phyloP scores from a whole-genome alignment of 2,797 vertebrate genomes.

The Pampus argenteus region DNA sequence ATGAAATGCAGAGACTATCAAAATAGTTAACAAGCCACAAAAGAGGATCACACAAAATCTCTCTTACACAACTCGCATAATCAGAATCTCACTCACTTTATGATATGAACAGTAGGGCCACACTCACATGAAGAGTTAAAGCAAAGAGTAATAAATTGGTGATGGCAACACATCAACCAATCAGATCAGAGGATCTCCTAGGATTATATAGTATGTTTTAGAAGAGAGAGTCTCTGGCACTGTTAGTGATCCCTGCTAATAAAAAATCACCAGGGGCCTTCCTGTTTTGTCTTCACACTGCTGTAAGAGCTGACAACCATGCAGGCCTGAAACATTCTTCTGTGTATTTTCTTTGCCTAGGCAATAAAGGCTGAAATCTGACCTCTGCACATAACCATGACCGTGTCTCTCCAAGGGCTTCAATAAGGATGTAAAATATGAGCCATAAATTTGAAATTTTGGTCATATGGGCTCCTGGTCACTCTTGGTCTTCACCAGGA shows the following conservation, averaged over 20 bases:
- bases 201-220: conserved; percentile 60
- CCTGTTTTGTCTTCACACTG: conserved; percentile 77
- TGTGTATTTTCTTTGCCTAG: conserved; percentile 73
- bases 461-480: conserved; percentile 9
- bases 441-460: conserved; percentile 43
- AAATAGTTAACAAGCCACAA: conserved; percentile 15
- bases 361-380: conserved; percentile 72
- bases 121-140: conserved; percentile 42
- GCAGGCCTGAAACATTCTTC: conserved; percentile 72
- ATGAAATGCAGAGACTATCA: conserved; percentile 7
- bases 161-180: conserved; percentile 57
- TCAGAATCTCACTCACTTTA: conserved; percentile 16
- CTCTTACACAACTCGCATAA: neutral
- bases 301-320: conserved; percentile 66
- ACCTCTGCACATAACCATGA: conserved; percentile 58
- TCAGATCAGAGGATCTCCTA: conserved; percentile 39
- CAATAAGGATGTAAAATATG: conserved; percentile 57
- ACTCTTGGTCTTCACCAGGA: conserved; percentile 1
- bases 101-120: conserved; percentile 49
- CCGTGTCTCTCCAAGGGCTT: conserved; percentile 52
- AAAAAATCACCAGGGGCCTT: conserved; percentile 74
- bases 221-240: conserved; percentile 54
- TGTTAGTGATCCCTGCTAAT: conserved; percentile 77
- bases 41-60: conserved; percentile 14
- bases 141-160: conserved; percentile 41